Percentiles rank a stretch among this genome's conserved stretches.
These are phyloP conservation scores for Keiferia lycopersicella DNA, from an alignment of 2,888 invertebrate species.

Conservation along the genomic window DNA sequence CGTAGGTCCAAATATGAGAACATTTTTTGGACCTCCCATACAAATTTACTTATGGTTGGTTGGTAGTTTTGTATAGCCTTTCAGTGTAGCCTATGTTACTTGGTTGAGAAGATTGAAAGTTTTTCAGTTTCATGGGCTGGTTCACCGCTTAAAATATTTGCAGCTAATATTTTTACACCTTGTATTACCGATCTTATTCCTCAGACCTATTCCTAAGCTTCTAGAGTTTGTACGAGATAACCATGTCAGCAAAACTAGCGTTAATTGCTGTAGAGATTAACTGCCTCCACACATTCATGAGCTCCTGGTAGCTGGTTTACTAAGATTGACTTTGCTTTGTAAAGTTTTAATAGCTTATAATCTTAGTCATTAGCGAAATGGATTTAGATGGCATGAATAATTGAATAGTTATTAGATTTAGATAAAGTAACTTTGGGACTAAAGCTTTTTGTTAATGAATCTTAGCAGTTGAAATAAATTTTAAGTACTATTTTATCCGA, in stretches of 20 bases:
- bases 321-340: conserved; percentile 32
- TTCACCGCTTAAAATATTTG: too few species aligned
- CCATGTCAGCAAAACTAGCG: conserved; percentile 34
- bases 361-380: conserved; percentile 16
- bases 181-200: background rate
- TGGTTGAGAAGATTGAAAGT: too few species aligned
- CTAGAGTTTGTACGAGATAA: conserved; percentile 11
- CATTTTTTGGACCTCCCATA: too few species aligned
- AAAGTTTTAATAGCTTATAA: conserved; percentile 26
- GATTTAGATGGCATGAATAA: conserved; percentile 1
- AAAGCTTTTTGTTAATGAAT: background rate
- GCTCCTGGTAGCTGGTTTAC: conserved; percentile 35
- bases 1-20: too few species aligned
- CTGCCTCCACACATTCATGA: conserved; percentile 35
- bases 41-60: too few species aligned
- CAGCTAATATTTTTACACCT: too few species aligned
- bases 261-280: conserved; percentile 41
- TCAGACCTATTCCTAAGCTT: background rate
- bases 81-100: too few species aligned
- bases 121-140: too few species aligned
- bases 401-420: background rate
- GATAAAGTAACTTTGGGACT: background rate
- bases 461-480: background rate
- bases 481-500: too few species aligned
- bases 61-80: too few species aligned